Evolutionary conservation across 2,113 vertebrate genomes (phyloP).

Genomic region (Pterophyllum scalare): DNA sequence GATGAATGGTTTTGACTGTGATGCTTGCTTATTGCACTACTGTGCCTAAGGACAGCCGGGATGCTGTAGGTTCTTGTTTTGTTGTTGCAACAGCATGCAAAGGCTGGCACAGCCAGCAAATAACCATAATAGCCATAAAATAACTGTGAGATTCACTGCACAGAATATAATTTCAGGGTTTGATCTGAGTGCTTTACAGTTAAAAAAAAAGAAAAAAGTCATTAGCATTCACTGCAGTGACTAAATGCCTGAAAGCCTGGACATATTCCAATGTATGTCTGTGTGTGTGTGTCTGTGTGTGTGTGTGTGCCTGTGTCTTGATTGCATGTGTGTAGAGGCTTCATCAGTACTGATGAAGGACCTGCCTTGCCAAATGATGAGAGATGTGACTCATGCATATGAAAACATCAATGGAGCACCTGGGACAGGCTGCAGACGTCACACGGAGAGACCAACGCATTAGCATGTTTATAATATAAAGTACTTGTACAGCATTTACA

Average conservation of each 20-base stretch:
- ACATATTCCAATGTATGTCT: background rate
- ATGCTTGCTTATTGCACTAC: background rate
- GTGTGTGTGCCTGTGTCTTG: background rate
- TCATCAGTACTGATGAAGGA: constrained; percentile 49
- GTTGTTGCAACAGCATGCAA: background rate
- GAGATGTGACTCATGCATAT: constrained; percentile 49
- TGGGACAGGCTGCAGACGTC: constrained; percentile 36
- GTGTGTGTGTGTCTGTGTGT: background rate
- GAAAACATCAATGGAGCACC: constrained; percentile 55
- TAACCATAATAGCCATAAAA: background rate
- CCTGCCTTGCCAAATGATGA: constrained; percentile 54
- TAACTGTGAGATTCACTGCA: constrained; percentile 1
- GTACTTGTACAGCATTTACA: background rate
- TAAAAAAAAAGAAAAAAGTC: background rate
- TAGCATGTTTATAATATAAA: background rate
- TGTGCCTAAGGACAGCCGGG: background rate
- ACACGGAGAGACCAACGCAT: constrained; percentile 10
- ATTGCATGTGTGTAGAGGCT: constrained; percentile 1
- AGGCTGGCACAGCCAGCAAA: background rate
- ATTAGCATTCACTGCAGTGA: constrained; percentile 15
- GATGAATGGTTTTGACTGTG: background rate
- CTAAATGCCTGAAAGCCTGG: background rate
- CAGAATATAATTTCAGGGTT: background rate
- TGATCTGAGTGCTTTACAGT: background rate
- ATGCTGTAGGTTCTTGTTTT: background rate